Evolutionary conservation across 2,888 invertebrate species (phyloP), one percentile per base, ranked within the genome.

Genomic region (Xestia rhomboidea): DNA sequence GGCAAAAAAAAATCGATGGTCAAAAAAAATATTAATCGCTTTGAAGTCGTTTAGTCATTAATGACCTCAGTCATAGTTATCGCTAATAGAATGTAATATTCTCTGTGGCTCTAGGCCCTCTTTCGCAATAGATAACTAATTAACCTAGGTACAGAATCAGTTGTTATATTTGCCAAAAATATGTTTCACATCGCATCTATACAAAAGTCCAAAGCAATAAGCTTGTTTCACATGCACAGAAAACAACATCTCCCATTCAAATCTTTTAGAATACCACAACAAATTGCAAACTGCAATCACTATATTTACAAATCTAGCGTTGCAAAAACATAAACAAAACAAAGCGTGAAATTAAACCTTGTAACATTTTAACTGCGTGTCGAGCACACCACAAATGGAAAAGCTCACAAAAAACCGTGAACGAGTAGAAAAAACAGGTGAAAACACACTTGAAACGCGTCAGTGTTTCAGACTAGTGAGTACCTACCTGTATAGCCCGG

Each of bases 391-490:
- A 63, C 76, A 83, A 84, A 83, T 86, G 79, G 82, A 82, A 74
- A 87, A 51, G 30, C 76, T 57, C 78, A 51, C 77, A 76, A 72
- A 83, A 82, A 79, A 82, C 88, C 80, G 54, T 72, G 54, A 82
- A 82, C 83, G 69, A 78, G 82, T 84, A 73, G 78, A 78, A 86
- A 85, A 86, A 87, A 87, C 87, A 84, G 76, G 81, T 86, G 77
- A 82, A 87, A 84, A 84, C 87, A 82, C 80, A 80, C 88, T 88
- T 76, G 86, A 84, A 82, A 80, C 80, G 84, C 87, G 88, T 83
- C 84, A 73, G 87, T 87, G 88, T 88, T 87, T 81, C 79, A 68
- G 66, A 77, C 69, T 77, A 74, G 85, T 80, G 71, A 68, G 82
- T 77, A 73, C 77, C 60, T 79, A 76, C 74, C 73, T 68, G 75